Percentiles rank a stretch among this genome's conserved stretches.
These are phyloP conservation scores for Phalacrocorax pelagicus DNA, from an alignment of 2,113 vertebrate genomes.

Conservation along the genomic window DNA sequence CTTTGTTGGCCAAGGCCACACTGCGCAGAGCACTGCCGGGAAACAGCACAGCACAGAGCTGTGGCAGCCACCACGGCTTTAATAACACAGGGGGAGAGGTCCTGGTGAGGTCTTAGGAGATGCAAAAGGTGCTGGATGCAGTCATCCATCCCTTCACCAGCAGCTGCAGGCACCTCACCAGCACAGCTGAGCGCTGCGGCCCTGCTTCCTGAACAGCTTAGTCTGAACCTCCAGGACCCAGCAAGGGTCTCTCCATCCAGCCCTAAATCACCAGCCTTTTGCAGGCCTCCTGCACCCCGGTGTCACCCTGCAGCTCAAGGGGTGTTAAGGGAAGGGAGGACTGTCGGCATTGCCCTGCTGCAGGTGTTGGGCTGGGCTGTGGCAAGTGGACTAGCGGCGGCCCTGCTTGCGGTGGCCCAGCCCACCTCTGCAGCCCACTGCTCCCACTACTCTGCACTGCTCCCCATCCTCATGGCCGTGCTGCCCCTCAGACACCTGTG, in stretches of 20 bases:
- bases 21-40: conserved; percentile 86
- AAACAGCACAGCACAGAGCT: not conserved
- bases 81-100: rapidly evolving
- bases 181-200: rapidly evolving
- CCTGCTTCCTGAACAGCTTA: not conserved
- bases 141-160: not conserved
- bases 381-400: not conserved
- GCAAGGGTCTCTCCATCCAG: not conserved
- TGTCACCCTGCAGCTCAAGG: not conserved
- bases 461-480: not conserved
- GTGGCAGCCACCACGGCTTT: rapidly evolving
- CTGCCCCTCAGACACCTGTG: not conserved
- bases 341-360: rapidly evolving
- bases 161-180: not conserved
- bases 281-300: not conserved
- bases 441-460: not conserved
- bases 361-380: rapidly evolving
- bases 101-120: not conserved
- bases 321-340: not conserved
- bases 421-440: not conserved
- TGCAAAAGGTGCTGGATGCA: not conserved
- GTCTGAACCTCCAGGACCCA: not conserved
- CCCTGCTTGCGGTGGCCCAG: rapidly evolving
- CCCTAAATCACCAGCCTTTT: not conserved
- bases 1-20: conserved; percentile 93